Evolutionary conservation across 2,888 invertebrate genomes (phyloP), one percentile per base, ranked within the genome.

Genomic region (Xanthostigma xanthostigma): DNA sequence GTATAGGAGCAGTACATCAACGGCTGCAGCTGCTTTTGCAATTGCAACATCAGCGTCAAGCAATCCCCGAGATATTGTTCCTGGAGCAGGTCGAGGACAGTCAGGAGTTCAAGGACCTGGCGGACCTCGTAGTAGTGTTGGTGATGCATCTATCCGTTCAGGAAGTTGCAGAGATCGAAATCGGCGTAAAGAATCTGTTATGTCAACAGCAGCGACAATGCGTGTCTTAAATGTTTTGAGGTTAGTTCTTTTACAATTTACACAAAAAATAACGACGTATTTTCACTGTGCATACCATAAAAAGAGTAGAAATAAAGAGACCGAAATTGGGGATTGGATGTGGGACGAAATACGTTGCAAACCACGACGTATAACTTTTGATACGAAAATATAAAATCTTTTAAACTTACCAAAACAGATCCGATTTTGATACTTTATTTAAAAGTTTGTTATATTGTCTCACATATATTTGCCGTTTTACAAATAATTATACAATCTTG

Each of bases 131-230:
- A 61, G 67, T 43, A 57, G 60, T 50, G 56, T 62, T 51, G 57
- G 58, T 41, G 54, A 58, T 48, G 49, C 56, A 43, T 55, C 52
- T 54, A 49, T 53, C 55, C 64, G 64, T 61, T 66, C 64, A 50
- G 61, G 62, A 39, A 59, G 60, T 51, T 56, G 59, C 11, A 55
- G 63, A 36, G 73, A 80, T 36, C 73, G 77, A 36, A 70, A 70
- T 38, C 63, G 71, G 44, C 71, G 76, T 46, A 77, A 79, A 53
- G 86, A 87, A 59, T 84, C 82, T 9, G 83, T 88, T 41, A 87
- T 91, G 63, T 89, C 88, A 41, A 90, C 90, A 6, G 92, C 92
- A n/a, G 91, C 91, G 48, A 92, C 91, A 0, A 92, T 92, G 91
- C 69, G 93, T 51, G 92, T 92, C 0, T 73, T 93, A 0, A 91